Conservation (phyloP, 2,888 invertebrate genomes). For the Drosophila atripex region DNA sequence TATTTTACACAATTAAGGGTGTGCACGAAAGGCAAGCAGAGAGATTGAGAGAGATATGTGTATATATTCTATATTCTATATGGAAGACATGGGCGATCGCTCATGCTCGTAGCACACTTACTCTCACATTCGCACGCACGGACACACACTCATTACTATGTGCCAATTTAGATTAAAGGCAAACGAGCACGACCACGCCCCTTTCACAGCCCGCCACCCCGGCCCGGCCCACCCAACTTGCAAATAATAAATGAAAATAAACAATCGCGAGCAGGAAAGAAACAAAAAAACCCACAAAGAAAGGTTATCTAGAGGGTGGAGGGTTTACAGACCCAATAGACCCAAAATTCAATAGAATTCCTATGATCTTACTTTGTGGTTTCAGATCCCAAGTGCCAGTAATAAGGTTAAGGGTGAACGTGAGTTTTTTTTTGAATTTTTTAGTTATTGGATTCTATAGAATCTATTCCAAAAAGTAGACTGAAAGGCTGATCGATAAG, state of each 20-base stretch:
- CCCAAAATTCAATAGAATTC: slow-evolving; percentile 9
- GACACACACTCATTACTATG: slow-evolving; percentile 65
- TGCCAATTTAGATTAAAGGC: slow-evolving; percentile 80
- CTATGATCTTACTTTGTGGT: neutral
- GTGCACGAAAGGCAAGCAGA: slow-evolving; percentile 60
- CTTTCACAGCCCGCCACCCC: slow-evolving; percentile 32
- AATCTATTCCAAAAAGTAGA: neutral
- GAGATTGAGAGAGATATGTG: slow-evolving; percentile 38
- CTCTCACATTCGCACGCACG: slow-evolving; percentile 32
- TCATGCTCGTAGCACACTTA: slow-evolving; percentile 33
- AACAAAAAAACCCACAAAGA: slow-evolving; percentile 17
- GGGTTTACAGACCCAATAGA: slow-evolving; percentile 8
- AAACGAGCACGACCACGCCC: slow-evolving; percentile 62
- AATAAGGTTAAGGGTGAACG: neutral
- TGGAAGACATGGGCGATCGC: slow-evolving; percentile 67
- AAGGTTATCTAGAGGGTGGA: slow-evolving; percentile 35
- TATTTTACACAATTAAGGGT: slow-evolving; percentile 81
- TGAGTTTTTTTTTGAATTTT: neutral
- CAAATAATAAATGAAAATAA: slow-evolving; percentile 34
- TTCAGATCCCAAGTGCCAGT: neutral
- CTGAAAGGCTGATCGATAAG: neutral
- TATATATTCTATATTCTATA: slow-evolving; percentile 33
- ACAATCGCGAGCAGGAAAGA: neutral
- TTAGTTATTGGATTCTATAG: neutral
- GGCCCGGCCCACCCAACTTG: slow-evolving; percentile 43